These are phyloP conservation scores for Hartigia nigra DNA, from an alignment of 2,888 invertebrate species.

Conservation along the genomic window DNA sequence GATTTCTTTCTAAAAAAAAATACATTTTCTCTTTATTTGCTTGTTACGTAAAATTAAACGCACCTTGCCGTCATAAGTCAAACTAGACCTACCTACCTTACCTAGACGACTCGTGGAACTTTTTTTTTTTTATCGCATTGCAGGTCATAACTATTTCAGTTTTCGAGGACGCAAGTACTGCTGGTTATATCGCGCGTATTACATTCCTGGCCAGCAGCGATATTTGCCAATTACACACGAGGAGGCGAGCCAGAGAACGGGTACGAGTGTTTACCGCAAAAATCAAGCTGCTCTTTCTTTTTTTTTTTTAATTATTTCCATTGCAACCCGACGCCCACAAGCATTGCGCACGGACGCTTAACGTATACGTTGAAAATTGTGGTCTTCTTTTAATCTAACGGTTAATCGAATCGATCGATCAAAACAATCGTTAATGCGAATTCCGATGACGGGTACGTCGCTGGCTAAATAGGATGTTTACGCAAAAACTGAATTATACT, in stretches of 20 bases:
- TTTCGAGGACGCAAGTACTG: conserved; percentile 39
- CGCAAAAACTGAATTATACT: too few relatives aligned
- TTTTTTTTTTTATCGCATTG: conserved; percentile 28
- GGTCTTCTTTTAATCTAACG: background rate
- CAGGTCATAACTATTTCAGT: conserved; percentile 48
- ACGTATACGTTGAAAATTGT: background rate
- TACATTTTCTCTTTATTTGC: background rate
- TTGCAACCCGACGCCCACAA: conserved; percentile 2
- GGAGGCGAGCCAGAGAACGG: conserved; percentile 16
- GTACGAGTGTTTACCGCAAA: background rate
- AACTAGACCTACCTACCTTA: background rate
- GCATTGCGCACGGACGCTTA: background rate
- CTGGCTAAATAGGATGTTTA: too few relatives aligned
- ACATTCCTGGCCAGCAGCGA: conserved; percentile 25
- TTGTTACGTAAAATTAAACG: background rate
- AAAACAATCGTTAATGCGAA: background rate
- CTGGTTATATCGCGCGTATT: background rate
- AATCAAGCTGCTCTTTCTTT: background rate
- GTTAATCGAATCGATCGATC: background rate
- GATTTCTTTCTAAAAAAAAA: background rate
- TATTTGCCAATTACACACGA: conserved; percentile 43
- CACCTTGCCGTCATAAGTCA: background rate
- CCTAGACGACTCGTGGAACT: conserved; percentile 1
- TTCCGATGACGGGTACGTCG: background rate
- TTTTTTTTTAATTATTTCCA: conserved; percentile 6